Evolutionary conservation across 2,888 invertebrate species (phyloP), one percentile per base, ranked within the genome.

Genomic region (Aproaerema taeniolella): DNA sequence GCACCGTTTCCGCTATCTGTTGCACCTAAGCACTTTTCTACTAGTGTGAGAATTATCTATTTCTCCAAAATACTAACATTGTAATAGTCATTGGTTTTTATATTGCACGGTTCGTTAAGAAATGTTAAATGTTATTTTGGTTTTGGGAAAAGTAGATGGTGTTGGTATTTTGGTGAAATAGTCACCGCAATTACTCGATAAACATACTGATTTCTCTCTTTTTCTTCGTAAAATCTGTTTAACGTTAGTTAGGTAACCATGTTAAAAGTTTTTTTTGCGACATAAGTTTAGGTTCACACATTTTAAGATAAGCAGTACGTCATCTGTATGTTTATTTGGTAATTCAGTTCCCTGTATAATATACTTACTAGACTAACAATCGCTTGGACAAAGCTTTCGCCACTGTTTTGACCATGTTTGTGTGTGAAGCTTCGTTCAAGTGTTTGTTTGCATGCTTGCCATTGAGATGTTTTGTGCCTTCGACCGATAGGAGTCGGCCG

Each of bases 51-150:
- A 61, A 50, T 46, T 43, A 51, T 53, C 53, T 55, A 64, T 78
- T 83, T 85, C 78, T 75, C 83, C 86, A 85, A 86, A 86, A 86
- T 86, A 86, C 86, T 86, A 83, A 86, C 85, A 76, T 71, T 75
- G 68, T 72, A 70, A 78, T 61, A 55, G 48, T 58, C 49, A 45
- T 49, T 59, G 48, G 56, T 54, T 58, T 49, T 62, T 52, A 53
- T 70, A 49, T 58, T 66, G 72, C 70, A 75, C 75, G 74, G 63
- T 62, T 58, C 62, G 47, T 51, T 69, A 26, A 26, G 20, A 8
- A 20, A 20, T 4, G 20, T n/a, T n/a, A n/a, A n/a, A n/a, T n/a
- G 7, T 20, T 58, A 52, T 49, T 65, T 36, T 47, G 51, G 61
- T 57, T 61, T 56, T 63, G 69, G 71, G 63, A 64, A 55, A 47